These are phyloP conservation scores for Diorhabda carinulata DNA, from an alignment of 1,140 invertebrate species.

Conservation along the genomic window DNA sequence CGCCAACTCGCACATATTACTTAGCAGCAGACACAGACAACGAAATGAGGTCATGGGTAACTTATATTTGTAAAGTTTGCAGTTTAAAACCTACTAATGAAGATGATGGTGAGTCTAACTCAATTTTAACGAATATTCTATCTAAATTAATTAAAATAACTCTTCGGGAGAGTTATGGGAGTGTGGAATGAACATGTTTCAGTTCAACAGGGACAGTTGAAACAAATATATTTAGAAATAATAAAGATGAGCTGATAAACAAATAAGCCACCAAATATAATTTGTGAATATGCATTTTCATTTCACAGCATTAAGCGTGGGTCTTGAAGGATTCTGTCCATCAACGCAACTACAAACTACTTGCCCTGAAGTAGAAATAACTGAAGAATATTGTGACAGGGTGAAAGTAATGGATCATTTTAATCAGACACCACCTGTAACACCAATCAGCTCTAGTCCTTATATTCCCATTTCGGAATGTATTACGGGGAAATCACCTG, in stretches of 20 bases:
- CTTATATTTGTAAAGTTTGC: slow-evolving; percentile 89
- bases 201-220: no score
- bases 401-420: slow-evolving; percentile 13
- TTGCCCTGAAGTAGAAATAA: slow-evolving; percentile 30
- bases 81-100: slow-evolving; percentile 77
- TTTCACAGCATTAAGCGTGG: no score
- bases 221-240: no score
- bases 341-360: not conserved
- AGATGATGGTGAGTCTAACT: slow-evolving; percentile 48
- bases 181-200: no score
- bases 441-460: slow-evolving; percentile 50
- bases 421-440: slow-evolving; percentile 39
- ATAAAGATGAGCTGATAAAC: no score
- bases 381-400: slow-evolving; percentile 27
- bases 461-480: slow-evolving; percentile 87
- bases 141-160: no score
- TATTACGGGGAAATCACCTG: slow-evolving; percentile 66
- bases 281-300: no score
- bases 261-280: no score
- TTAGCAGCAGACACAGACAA: slow-evolving; percentile 84
- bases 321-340: no score
- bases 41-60: slow-evolving; percentile 94
- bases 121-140: not conserved
- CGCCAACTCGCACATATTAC: slow-evolving; percentile 84
- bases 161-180: no score